phyloP scores from a whole-genome alignment of 2,113 vertebrate genomes.

The human (Homo sapiens) region GRCh38 chr9:134400001-134400500 shows the following conservation, averaged over 20 bases:
- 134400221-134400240: rapidly evolving
- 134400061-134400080: too few relatives aligned
- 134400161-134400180: neutral
- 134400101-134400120: rapidly evolving
- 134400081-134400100: neutral
- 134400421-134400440: rapidly evolving
- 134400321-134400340: neutral
- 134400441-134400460: rapidly evolving
- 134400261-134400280: rapidly evolving
- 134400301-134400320: rapidly evolving
- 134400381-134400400: rapidly evolving
- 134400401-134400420: rapidly evolving
- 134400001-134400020: neutral
- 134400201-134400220: neutral
- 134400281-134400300: rapidly evolving
- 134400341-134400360: rapidly evolving
- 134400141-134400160: rapidly evolving
- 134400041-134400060: neutral
- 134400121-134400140: too few relatives aligned
- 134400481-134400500: neutral
- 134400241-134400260: rapidly evolving
- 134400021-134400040: too few relatives aligned
- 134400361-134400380: rapidly evolving
- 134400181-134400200: rapidly evolving
- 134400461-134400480: neutral